A percentile compares a stretch with the other conserved stretches of the same genome.
phyloP scores from a whole-genome alignment of 2,113 vertebrate genomes.

The Opisthocomus hoazin region DNA sequence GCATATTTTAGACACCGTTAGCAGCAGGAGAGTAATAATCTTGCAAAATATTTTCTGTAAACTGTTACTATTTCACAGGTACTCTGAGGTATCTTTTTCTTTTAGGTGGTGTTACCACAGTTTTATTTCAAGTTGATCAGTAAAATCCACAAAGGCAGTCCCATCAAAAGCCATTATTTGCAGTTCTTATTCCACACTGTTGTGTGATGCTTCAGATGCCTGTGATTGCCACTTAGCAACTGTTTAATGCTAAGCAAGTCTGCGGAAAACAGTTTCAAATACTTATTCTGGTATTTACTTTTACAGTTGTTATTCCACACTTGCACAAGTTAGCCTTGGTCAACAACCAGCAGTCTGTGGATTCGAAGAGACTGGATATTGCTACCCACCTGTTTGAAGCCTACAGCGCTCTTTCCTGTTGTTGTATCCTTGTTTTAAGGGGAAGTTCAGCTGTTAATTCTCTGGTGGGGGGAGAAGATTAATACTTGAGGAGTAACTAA shows the following conservation, averaged over 20 bases:
- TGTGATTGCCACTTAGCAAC: neutral
- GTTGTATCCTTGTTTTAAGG: constrained; percentile 87
- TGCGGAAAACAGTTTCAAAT: neutral
- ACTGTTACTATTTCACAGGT: neutral
- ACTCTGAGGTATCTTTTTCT: neutral
- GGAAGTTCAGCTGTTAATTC: neutral
- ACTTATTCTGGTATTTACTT: neutral
- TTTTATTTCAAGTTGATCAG: neutral
- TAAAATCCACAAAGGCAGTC: neutral
- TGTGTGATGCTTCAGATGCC: neutral
- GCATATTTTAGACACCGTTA: neutral
- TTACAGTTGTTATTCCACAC: constrained; percentile 94
- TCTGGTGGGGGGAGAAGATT: neutral
- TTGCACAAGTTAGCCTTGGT: constrained; percentile 92
- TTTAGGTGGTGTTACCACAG: neutral
- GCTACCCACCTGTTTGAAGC: constrained; percentile 96
- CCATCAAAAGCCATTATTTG: neutral
- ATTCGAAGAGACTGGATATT: constrained; percentile 92
- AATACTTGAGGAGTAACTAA: neutral
- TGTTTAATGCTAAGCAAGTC: neutral
- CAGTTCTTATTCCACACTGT: neutral
- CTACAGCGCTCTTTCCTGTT: constrained; percentile 98
- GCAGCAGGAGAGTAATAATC: neutral
- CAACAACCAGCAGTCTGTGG: constrained; percentile 92
- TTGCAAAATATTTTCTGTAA: neutral